phyloP scores from a whole-genome alignment of 2,888 invertebrate species.

The Sturmia bella region DNA sequence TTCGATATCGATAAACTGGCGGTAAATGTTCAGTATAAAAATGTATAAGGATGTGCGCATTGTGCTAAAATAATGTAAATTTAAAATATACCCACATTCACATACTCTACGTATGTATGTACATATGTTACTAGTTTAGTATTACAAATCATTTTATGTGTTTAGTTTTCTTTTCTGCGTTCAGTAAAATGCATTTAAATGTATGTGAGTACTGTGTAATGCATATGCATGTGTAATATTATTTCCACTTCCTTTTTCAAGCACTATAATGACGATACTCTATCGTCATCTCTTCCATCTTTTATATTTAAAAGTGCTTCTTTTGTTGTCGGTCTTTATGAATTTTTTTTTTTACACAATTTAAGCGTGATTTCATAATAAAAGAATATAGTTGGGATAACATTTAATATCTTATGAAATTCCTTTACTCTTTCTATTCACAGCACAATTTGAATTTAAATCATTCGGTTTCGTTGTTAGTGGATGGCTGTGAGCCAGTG shows the following conservation, averaged over 20 bases:
- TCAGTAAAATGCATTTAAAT: no score
- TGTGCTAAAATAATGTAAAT: no score
- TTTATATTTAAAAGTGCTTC: conserved; percentile 36
- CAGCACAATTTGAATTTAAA: conserved; percentile 22
- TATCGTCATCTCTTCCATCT: conserved; percentile 41
- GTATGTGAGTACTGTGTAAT: no score
- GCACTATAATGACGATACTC: conserved; percentile 32
- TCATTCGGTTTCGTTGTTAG: conserved; percentile 17
- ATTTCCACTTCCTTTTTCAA: conserved; percentile 43
- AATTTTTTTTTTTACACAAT: conserved; percentile 18
- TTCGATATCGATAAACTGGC: no score
- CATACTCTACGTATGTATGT: no score
- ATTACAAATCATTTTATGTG: conserved; percentile 23
- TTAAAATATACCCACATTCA: no score
- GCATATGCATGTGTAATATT: neutral
- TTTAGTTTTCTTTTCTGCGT: neutral
- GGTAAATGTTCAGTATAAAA: no score
- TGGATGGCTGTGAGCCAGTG: neutral
- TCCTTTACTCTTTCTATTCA: conserved; percentile 18
- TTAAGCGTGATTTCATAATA: conserved; percentile 38
- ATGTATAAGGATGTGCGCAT: no score
- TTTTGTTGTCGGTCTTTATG: conserved; percentile 27
- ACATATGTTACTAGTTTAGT: conserved; percentile 49
- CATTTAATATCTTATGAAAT: conserved; percentile 41
- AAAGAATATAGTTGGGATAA: conserved; percentile 10